Percentiles rank a stretch among this genome's conserved stretches.
These are phyloP conservation scores for Drosophila emarginata DNA, from an alignment of 2,888 invertebrate genomes.

Conservation along the genomic window DNA sequence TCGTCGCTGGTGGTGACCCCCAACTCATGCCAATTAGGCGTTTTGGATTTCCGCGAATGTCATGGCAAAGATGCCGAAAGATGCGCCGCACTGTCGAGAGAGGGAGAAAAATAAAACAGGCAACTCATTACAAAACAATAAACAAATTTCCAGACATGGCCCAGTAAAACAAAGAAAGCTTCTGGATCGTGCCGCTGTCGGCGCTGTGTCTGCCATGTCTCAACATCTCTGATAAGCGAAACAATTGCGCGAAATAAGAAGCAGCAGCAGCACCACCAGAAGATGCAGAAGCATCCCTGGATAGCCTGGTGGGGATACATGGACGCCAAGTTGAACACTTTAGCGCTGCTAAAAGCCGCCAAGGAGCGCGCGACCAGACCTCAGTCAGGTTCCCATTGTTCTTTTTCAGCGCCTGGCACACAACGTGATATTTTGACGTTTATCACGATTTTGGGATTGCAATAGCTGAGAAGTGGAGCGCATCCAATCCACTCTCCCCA, in stretches of 20 bases:
- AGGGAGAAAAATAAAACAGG: slow-evolving; percentile 23
- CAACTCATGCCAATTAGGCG: slow-evolving; percentile 66
- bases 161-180: slow-evolving; percentile 60
- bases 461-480: slow-evolving; percentile 8
- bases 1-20: slow-evolving; percentile 2
- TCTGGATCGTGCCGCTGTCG: slow-evolving; percentile 72
- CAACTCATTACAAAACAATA: slow-evolving; percentile 79
- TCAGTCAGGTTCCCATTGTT: slow-evolving; percentile 57
- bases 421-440: slow-evolving; percentile 78
- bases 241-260: slow-evolving; percentile 66
- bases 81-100: slow-evolving; percentile 13
- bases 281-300: slow-evolving; percentile 30
- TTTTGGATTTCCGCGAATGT: slow-evolving; percentile 70
- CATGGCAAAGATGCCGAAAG: slow-evolving; percentile 62
- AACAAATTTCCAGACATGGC: slow-evolving; percentile 78
- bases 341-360: slow-evolving; percentile 76
- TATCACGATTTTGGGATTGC: slow-evolving; percentile 70
- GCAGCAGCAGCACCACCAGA: slow-evolving; percentile 32
- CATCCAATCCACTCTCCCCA: neutral
- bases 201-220: slow-evolving; percentile 75
- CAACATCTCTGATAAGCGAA: slow-evolving; percentile 75
- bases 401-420: slow-evolving; percentile 49
- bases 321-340: slow-evolving; percentile 75
- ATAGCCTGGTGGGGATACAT: slow-evolving; percentile 31
- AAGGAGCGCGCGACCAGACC: slow-evolving; percentile 55